Evolutionary conservation across 1,140 invertebrate species (phyloP).

Genomic region (Drosophila pruinosa): DNA sequence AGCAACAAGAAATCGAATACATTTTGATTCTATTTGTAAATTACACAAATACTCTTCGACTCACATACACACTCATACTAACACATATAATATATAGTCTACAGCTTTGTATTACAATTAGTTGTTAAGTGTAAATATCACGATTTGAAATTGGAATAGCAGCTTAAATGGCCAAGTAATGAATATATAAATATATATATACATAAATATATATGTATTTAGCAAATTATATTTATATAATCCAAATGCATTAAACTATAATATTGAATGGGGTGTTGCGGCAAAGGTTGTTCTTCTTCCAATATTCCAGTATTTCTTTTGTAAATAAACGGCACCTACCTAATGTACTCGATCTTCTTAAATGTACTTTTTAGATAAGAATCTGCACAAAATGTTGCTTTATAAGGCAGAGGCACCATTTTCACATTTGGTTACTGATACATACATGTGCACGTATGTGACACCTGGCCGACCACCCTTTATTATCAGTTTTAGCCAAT

Average conservation of each 20-base stretch:
- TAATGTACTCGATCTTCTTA: slow-evolving; percentile 8
- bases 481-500: slow-evolving; percentile 57
- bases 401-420: slow-evolving; percentile 19
- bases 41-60: slow-evolving; percentile 43
- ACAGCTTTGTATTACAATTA: slow-evolving; percentile 49
- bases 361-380: slow-evolving; percentile 4
- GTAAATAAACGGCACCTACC: slow-evolving; percentile 42
- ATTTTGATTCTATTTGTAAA: slow-evolving; percentile 59
- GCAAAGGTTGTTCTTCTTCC: slow-evolving; percentile 23
- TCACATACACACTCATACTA: slow-evolving; percentile 23
- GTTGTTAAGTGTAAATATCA: slow-evolving; percentile 65
- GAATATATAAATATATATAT: slow-evolving; percentile 3
- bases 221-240: slow-evolving; percentile 12
- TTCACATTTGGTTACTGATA: slow-evolving; percentile 3
- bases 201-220: no score
- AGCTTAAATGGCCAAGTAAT: slow-evolving; percentile 21
- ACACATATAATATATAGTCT: slow-evolving; percentile 18
- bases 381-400: slow-evolving; percentile 24
- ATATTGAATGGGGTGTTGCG: slow-evolving; percentile 19
- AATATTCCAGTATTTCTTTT: slow-evolving; percentile 30
- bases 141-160: slow-evolving; percentile 15
- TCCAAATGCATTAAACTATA: slow-evolving; percentile 1
- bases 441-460: no score
- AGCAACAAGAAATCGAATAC: slow-evolving; percentile 40
- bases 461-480: slow-evolving; percentile 39